Evolutionary conservation across 1,140 invertebrate genomes (phyloP).

Genomic region (Caenorhabditis briggsae): DNA sequence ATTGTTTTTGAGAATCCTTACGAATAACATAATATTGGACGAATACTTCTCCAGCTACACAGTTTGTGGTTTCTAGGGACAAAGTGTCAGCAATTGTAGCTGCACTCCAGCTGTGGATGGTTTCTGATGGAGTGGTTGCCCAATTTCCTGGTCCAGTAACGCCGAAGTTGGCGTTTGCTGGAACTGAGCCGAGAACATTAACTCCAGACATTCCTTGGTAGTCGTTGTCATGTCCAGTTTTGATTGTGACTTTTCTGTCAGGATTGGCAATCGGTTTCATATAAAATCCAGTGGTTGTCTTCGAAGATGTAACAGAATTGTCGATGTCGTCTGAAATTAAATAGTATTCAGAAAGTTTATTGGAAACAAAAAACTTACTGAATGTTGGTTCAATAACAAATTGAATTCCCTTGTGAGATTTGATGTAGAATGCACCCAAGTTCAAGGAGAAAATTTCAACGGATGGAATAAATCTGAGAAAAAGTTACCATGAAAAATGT

Average conservation of each 20-base stretch:
- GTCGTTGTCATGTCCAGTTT: background rate
- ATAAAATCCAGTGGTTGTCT: constrained; percentile 13
- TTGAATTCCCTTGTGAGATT: constrained; percentile 16
- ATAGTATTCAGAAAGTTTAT: background rate
- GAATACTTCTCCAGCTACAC: constrained; percentile 35
- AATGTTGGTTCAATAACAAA: constrained; percentile 6
- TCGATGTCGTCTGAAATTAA: constrained; percentile 1
- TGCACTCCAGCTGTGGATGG: background rate
- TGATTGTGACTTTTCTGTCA: constrained; percentile 17
- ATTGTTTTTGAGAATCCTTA: background rate
- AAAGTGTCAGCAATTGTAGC: constrained; percentile 19
- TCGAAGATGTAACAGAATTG: background rate
- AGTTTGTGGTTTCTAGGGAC: background rate
- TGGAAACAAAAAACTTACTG: background rate
- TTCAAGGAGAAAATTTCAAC: constrained; percentile 33
- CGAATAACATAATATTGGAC: constrained; percentile 22
- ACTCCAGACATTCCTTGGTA: constrained; percentile 20
- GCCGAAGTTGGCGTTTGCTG: background rate
- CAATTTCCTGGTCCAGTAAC: constrained; percentile 3
- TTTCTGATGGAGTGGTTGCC: background rate
- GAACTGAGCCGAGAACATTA: background rate
- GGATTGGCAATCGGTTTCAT: constrained; percentile 22
- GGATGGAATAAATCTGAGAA: constrained; percentile 14
- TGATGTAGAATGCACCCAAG: constrained; percentile 21
- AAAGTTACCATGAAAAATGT: background rate